Conservation (phyloP, 2,113 vertebrate species). For the Gymnorhina tibicen region DNA sequence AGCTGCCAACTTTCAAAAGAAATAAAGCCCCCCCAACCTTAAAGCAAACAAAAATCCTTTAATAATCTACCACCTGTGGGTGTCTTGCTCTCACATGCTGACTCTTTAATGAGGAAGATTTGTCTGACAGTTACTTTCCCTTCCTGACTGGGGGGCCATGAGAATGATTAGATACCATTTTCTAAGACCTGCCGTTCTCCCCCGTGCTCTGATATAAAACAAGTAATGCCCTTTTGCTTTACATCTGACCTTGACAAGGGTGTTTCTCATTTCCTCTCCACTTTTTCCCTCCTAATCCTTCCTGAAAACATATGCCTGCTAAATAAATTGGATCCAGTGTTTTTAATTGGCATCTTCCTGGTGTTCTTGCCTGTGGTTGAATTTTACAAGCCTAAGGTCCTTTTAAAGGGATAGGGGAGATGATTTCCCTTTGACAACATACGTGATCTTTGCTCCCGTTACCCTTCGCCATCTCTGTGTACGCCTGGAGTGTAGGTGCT, state of each 20-base stretch:
- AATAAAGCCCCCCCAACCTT: fast-evolving
- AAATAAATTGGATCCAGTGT: slow-evolving; percentile 21
- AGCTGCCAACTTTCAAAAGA: neutral
- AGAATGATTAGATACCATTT: neutral
- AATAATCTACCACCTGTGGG: neutral
- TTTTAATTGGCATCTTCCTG: slow-evolving; percentile 33
- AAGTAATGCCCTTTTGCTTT: slow-evolving; percentile 39
- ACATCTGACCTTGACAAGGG: slow-evolving; percentile 45
- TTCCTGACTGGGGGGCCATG: neutral
- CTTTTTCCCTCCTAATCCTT: slow-evolving; percentile 24
- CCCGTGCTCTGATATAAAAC: neutral
- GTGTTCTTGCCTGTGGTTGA: neutral
- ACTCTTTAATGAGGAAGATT: neutral
- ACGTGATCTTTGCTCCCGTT: neutral
- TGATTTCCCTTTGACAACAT: neutral
- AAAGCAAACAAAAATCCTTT: neutral
- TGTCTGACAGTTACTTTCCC: neutral
- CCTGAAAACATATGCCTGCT: slow-evolving; percentile 23
- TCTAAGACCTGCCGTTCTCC: neutral
- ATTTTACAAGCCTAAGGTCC: neutral
- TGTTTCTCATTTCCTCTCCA: slow-evolving; percentile 60
- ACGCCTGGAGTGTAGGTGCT: neutral
- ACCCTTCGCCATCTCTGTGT: neutral
- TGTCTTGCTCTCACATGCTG: neutral
- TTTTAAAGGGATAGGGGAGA: neutral